phyloP scores from a whole-genome alignment of 2,888 invertebrate species.

The Acleris sparsana region DNA sequence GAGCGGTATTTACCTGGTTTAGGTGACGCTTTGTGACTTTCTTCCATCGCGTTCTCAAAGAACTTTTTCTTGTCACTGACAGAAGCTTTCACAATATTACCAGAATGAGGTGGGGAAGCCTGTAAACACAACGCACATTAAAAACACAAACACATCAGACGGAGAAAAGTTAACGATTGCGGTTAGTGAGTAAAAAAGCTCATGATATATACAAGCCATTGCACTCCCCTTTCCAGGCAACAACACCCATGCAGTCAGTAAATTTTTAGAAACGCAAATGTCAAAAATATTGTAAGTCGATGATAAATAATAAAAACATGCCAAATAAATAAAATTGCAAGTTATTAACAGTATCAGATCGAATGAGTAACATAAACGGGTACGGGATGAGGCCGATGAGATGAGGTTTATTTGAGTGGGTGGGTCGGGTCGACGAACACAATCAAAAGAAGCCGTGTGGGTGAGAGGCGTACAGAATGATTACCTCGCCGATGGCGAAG shows the following conservation, averaged over 20 bases:
- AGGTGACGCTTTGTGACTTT: constrained; percentile 92
- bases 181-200: constrained; percentile 69
- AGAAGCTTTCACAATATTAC: constrained; percentile 90
- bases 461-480: constrained; percentile 74
- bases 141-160: constrained; percentile 11
- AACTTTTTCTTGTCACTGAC: constrained; percentile 97
- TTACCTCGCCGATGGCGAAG: constrained; percentile 84
- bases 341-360: constrained; percentile 63
- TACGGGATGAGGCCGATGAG: constrained; percentile 59
- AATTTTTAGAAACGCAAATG: constrained; percentile 55
- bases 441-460: constrained; percentile 79
- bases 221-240: constrained; percentile 69
- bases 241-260: constrained; percentile 79
- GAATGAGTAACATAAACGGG: constrained; percentile 67
- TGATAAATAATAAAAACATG: constrained; percentile 70
- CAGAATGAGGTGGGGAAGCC: constrained; percentile 88
- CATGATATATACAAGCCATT: constrained; percentile 76
- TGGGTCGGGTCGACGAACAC: constrained; percentile 77
- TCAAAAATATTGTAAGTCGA: constrained; percentile 51
- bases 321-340: constrained; percentile 78
- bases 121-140: constrained; percentile 49
- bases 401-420: constrained; percentile 66
- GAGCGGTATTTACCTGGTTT: constrained; percentile 87
- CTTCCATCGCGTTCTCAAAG: constrained; percentile 98
- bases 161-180: constrained; percentile 34